Conservation (phyloP, 2,113 vertebrate species). For the Alethe diademata region DNA sequence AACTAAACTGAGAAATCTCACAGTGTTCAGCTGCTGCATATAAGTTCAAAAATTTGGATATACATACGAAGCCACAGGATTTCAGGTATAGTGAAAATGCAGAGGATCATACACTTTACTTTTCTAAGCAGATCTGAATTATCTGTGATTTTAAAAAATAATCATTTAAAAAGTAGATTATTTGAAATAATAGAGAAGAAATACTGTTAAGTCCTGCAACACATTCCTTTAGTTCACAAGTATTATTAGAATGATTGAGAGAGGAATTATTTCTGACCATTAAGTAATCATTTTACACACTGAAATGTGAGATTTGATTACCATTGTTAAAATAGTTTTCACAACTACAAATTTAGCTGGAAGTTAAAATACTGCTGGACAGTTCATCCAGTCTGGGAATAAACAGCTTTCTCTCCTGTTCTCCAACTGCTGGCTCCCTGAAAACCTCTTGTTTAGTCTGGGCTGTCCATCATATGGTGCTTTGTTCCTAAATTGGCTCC, state of each 20-base stretch:
- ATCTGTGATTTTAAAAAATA: background rate
- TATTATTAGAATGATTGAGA: background rate
- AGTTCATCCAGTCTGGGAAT: background rate
- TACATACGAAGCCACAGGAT: background rate
- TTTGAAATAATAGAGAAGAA: background rate
- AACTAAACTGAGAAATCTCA: background rate
- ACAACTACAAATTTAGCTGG: background rate
- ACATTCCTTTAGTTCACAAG: background rate
- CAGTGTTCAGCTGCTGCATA: background rate
- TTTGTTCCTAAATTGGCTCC: background rate
- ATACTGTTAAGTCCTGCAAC: background rate
- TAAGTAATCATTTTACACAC: background rate
- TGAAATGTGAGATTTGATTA: background rate
- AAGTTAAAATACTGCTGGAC: background rate
- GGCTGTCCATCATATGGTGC: background rate
- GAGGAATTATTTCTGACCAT: background rate
- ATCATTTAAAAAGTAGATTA: background rate
- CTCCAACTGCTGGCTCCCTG: background rate
- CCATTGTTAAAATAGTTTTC: background rate
- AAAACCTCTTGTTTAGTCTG: background rate
- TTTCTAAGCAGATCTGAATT: background rate
- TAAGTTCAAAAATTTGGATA: background rate
- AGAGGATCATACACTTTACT: background rate
- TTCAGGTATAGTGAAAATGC: background rate
- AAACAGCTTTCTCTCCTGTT: background rate